Evolutionary conservation across 2,113 vertebrate species (phyloP), one percentile per base, ranked within the genome.

Genomic region (Ptychochromis oligacanthus): DNA sequence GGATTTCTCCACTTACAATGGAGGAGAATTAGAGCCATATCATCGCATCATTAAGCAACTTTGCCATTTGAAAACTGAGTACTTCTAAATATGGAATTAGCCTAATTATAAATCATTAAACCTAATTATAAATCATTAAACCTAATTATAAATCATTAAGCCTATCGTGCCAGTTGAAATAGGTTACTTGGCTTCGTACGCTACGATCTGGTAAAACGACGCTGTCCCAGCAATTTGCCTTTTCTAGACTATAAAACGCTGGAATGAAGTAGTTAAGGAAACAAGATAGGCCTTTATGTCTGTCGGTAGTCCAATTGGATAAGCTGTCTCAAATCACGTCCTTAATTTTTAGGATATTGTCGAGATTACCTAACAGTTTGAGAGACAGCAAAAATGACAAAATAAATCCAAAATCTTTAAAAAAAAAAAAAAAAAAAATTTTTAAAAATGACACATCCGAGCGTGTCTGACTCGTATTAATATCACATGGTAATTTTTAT

Each of bases 121-220:
- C 5, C 36, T 17, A 4, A n/a, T n/a, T n/a, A n/a, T n/a, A 49
- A 85, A 72, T 12, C 52, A 77, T 88, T 80, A 83, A 56, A n/a
- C 46, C 26, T 72, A 26, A 84, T 86, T 78, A 52, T 40, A 49
- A 85, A 72, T 12, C 52, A 77, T 88, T 80, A 83, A 56, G 70
- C 5, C 36, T 17, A 4, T 70, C 67, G 56, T 59, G 62, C 59
- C 76, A 22, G 6, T 36, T 70, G 20, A 81, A 74, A 83, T 8
- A n/a, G 46, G 18, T 52, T 54, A 26, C 59, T 91, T 81, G 76
- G 72, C 79, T 60, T 72, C 12, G 18, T 70, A 17, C 34, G n/a
- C 81, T 18, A 43, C 59, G 65, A 64, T 88, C 56, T 81, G 62
- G 43, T 61, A 17, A 60, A 81, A 79, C 15, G 43, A 85, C 54